Base-by-base conservation (phyloP, 2,113 vertebrate genomes). In the Tetrao urogallus region DNA sequence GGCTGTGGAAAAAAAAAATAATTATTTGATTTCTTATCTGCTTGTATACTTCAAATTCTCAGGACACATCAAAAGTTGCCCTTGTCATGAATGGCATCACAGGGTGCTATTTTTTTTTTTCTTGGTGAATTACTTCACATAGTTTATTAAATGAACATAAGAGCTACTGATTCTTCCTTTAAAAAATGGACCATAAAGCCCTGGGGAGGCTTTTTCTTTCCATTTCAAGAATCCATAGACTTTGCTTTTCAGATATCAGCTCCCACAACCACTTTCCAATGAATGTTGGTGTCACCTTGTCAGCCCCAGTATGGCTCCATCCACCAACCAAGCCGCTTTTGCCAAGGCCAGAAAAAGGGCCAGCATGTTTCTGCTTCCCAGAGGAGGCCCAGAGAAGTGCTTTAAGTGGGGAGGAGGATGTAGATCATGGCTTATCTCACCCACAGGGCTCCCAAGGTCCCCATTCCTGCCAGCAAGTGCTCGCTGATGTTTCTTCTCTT, bases 71-170 rank as follows among this genome's bases (percentile, higher is more conserved):
- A 20, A 7, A 42, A 67, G 21, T 47, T 87, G 14, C 28, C 34
- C 36, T 54, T 61, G 17, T 43, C 30, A 72, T 36, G 30, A 76
- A 64, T n/a, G 3, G 43, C 69, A 76, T 61, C 22, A 57, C 64
- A 69, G 4, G 0, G 0, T 19, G 1, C 8, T 3, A 56, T 84
- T 81, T 81, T 14, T 14, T 27, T 27, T 52, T 27, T 52, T 8
- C 27, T 27, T 52, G 10, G 3, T 11, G 6, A 88, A 6, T 21
- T 1, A 0, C 36, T 90, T 88, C 9, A 47, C 3, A 24, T 8
- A 12, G 2, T 56, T 77, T 4, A 45, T 50, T 61, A 21, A 32
- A 45, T 1, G 8, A 32, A 42, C 38, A 58, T 2, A 19, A 27
- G 22, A 43, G 17, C 6, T 64, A 15, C 27, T 60, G 32, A 9